Evolutionary conservation across 37 sponge, comb jelly and placozoan genomes (phyloP).

Genomic region (Crambe crambe): DNA sequence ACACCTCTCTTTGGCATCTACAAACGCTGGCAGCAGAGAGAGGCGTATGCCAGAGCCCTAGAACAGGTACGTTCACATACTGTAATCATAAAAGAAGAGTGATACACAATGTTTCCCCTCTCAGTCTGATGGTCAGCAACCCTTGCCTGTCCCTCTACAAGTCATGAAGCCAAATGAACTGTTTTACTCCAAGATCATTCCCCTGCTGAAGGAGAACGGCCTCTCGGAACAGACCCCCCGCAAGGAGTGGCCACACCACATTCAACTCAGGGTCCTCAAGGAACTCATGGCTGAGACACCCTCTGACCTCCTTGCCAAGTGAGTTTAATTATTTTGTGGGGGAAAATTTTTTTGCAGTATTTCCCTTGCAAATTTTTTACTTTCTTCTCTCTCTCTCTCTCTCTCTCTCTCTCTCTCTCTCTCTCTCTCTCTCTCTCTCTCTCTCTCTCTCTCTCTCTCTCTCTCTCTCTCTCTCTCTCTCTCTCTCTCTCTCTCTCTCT

Average conservation of each 20-base stretch:
- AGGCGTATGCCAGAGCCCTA: conserved; percentile 74
- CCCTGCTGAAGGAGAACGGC: conserved; percentile 83
- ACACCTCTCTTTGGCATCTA: conserved; percentile 97
- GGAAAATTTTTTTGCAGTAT: background rate
- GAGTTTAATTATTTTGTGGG: conserved; percentile 1
- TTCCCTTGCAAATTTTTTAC: background rate
- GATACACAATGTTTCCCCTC: too few relatives aligned
- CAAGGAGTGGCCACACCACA: conserved; percentile 88
- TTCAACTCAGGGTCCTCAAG: conserved; percentile 84
- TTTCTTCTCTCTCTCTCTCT: background rate
- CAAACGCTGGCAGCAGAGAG: conserved; percentile 98
- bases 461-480: background rate
- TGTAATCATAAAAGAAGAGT: too few relatives aligned
- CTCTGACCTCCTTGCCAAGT: conserved; percentile 83
- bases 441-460: too few relatives aligned
- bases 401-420: background rate
- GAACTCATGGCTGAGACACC: conserved; percentile 93
- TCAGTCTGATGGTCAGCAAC: conserved; percentile 61
- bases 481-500: background rate
- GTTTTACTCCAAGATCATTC: conserved; percentile 90
- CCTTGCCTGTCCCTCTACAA: conserved; percentile 47
- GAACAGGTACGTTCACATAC: conserved; percentile 68
- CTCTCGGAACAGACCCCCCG: conserved; percentile 77
- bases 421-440: background rate
- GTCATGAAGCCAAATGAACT: conserved; percentile 87